Evolutionary conservation across 2,888 invertebrate genomes (phyloP).

Genomic region (Heliconius ismenius): DNA sequence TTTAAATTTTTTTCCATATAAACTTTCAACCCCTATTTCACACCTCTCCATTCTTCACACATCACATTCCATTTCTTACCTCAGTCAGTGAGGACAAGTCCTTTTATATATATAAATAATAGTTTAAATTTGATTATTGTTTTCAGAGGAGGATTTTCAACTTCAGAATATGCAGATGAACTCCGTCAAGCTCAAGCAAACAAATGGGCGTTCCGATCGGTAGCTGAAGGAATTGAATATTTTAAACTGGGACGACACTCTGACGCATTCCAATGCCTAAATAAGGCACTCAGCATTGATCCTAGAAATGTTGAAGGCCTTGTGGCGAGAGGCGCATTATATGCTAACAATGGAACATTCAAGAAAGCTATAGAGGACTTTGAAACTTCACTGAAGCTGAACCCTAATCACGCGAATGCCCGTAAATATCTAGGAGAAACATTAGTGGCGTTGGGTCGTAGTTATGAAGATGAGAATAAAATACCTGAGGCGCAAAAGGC

Average conservation of each 20-base stretch:
- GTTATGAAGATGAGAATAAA: constrained; percentile 93
- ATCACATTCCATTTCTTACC: too few species aligned
- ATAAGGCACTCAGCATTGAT: constrained; percentile 95
- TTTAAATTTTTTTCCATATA: too few species aligned
- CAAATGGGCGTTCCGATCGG: constrained; percentile 95
- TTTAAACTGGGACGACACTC: constrained; percentile 96
- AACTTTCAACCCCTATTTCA: too few species aligned
- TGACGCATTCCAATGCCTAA: constrained; percentile 96
- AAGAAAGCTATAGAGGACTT: constrained; percentile 97
- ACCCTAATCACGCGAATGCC: constrained; percentile 95
- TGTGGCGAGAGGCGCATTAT: constrained; percentile 94
- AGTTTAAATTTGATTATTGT: constrained; percentile 27
- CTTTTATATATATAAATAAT: too few species aligned
- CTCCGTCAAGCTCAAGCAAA: constrained; percentile 94
- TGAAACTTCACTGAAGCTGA: constrained; percentile 93
- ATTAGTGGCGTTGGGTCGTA: constrained; percentile 92
- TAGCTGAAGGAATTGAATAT: constrained; percentile 97
- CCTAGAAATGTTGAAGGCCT: constrained; percentile 95
- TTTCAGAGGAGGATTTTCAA: constrained; percentile 87
- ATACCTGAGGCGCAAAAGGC: constrained; percentile 92
- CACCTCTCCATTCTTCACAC: too few species aligned
- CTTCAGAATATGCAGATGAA: constrained; percentile 91
- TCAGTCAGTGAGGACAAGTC: too few species aligned
- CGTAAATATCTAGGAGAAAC: constrained; percentile 97
- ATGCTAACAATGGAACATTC: constrained; percentile 96